Evolutionary conservation across 2,888 invertebrate genomes (phyloP), one percentile per base, ranked within the genome.

Genomic region (Cantharis flavilabris): DNA sequence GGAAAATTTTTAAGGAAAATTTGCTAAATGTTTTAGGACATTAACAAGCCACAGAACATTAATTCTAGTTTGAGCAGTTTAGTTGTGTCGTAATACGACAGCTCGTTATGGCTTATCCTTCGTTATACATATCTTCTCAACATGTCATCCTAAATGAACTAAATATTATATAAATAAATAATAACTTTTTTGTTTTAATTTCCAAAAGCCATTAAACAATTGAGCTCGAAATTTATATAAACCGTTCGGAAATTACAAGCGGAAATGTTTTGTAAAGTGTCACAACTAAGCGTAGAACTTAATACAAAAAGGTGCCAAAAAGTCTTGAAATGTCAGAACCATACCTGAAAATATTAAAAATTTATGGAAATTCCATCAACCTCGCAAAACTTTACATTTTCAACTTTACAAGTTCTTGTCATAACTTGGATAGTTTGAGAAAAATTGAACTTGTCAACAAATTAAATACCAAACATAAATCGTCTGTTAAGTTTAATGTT

Each of bases 71-170:
- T 73, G 72, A 71, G 70, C 63, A 73, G 64, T 76, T 77, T 75
- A 74, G 74, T 79, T 73, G 69, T 70, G 70, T 72, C 33, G 71
- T 64, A 65, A 77, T 75, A 30, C 71, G 80, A 80, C 79, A 77
- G 80, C 79, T 80, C 79, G 79, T 80, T 80, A 79, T 70, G 71
- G 77, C 78, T 80, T 80, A 79, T 76, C 79, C 80, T 79, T 79
- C 76, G 79, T 79, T 80, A 80, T 76, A 76, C 75, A 80, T 72
- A 79, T 79, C 76, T 73, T 76, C 78, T 75, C 69, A 75, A 76
- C 75, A 78, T 76, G 81, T 80, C 79, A 78, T 62, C 77, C 78
- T 73, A 80, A 80, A 81, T 81, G 81, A 69, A 71, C 74, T 69
- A 62, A 65, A 30, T 74, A 72, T 75, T 75, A 69, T 69, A 71